Evolutionary conservation across 2,888 invertebrate species (phyloP), one percentile per base, ranked within the genome.

Genomic region (Heliconius charithonia): DNA sequence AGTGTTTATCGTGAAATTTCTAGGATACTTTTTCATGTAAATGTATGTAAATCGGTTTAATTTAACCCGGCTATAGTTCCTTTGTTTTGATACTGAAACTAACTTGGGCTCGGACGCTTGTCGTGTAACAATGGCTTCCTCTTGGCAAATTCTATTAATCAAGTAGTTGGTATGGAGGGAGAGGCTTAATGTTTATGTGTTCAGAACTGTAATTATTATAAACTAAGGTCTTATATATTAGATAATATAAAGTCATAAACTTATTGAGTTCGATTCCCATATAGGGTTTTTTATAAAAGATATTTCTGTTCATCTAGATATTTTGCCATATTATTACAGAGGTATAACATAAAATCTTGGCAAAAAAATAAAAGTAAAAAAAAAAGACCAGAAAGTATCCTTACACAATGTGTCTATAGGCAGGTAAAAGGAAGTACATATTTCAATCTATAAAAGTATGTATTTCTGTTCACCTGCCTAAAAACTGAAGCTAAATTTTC

Each of bases 1-100:
- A 87, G 83, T 29, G 45, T 67, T 77, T 71, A 77, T 45, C 41
- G 70, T 74, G 16, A 62, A 45, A 56, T 75, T 77, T 69, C 45
- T 13, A 75, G 41, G 65, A 86, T 79, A 67, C 81, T 84, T 65
- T 85, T 87, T 87, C 86, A 89, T 90, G 90, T 85, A 89, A 91
- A 92, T 91, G 89, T 90, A 92, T 90, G 90, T 82, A 83, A 87
- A 87, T 87, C 74, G 80, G 82, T 84, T 83, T 85, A 83, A 83
- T 85, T 81, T 83, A 83, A 83, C 79, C 77, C 78, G 81, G 81
- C 82, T 82, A 80, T 71, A 78, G 80, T 81, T 82, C 81, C 82
- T 82, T 82, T 80, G 79, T 81, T 80, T 75, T 79, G 79, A 74
- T 78, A 80, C 76, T 66, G 69, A 70, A 78, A 70, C 73, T 45